Base-by-base conservation (phyloP, 2,113 vertebrate genomes). In the Echinops telfairi region DNA sequence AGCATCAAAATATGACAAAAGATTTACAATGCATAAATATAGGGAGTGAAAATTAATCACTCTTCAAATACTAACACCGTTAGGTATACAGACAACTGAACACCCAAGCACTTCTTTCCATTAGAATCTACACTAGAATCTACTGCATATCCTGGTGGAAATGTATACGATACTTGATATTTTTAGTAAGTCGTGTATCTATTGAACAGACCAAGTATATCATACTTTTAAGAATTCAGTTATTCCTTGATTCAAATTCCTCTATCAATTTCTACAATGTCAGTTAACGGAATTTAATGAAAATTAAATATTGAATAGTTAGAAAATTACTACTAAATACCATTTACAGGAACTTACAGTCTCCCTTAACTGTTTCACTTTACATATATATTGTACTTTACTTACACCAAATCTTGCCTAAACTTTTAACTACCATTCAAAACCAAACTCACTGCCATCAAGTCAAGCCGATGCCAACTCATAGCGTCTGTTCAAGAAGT, bases 21-120 rank as follows among this genome's bases (percentile, higher is more conserved):
- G 25, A 88, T 83, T 89, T 43, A 38, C 29, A 92, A 90, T 84
- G 83, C 80, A 85, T 91, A 95, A 91, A 77, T 6, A 87, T 0
- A 89, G 66, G 40, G n/a, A 94, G 80, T 92, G 80, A 62, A 92
- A 93, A 85, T 76, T 71, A 92, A 53, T 88, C 86, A 92, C 66
- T 83, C 66, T 88, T 66, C 27, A 76, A 70, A 76, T 2, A 2
- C 40, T 64, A 70, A 86, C 12, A 60, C 85, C 66, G 3, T 89
- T 91, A 84, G 10, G 31, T 84, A 22, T 81, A 29, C 47, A 80
- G 19, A 91, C 57, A 88, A 85, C 36, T 77, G 36, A 96, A 83
- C 15, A 27, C 86, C 57, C 29, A 90, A 29, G 68, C 27, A 71
- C 15, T n/a, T 79, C 73, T 94, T 88, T 90, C 78, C 20, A 86